phyloP scores from a whole-genome alignment of 2,113 vertebrate species.

The Cololabis saira region DNA sequence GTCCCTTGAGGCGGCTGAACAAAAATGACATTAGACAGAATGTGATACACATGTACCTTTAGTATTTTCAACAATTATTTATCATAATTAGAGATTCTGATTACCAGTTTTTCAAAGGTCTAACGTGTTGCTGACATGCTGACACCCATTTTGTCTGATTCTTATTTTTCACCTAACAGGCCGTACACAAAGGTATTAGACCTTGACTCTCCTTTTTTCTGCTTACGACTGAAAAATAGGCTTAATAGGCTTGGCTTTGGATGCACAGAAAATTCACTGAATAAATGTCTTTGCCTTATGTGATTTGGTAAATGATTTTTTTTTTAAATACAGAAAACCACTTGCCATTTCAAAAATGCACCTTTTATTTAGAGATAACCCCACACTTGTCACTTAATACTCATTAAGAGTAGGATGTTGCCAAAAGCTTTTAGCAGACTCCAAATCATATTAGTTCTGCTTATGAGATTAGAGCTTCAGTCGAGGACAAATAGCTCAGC shows the following conservation, averaged over 20 bases:
- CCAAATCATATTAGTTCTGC: constrained; percentile 41
- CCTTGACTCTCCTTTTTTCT: no score
- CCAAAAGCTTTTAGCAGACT: constrained; percentile 24
- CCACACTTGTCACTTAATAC: constrained; percentile 7
- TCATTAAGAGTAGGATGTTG: constrained; percentile 30
- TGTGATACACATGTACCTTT: no score
- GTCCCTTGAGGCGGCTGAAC: no score
- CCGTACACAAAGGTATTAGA: background rate
- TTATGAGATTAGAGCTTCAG: constrained; percentile 34
- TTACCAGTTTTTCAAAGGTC: no score
- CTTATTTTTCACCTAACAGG: no score
- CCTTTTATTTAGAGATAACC: background rate
- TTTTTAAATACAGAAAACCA: background rate
- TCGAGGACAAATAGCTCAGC: constrained; percentile 41
- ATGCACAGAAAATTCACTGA: background rate
- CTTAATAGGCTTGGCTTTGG: background rate
- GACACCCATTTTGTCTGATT: no score
- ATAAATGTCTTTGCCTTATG: background rate
- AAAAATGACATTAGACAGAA: no score
- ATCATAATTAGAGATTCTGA: no score
- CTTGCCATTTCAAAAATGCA: background rate
- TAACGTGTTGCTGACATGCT: no score
- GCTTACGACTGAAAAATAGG: background rate
- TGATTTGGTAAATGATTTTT: background rate
- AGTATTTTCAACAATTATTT: no score